Base-by-base conservation (phyloP, 2,888 invertebrate genomes). In the Lobophora halterata region DNA sequence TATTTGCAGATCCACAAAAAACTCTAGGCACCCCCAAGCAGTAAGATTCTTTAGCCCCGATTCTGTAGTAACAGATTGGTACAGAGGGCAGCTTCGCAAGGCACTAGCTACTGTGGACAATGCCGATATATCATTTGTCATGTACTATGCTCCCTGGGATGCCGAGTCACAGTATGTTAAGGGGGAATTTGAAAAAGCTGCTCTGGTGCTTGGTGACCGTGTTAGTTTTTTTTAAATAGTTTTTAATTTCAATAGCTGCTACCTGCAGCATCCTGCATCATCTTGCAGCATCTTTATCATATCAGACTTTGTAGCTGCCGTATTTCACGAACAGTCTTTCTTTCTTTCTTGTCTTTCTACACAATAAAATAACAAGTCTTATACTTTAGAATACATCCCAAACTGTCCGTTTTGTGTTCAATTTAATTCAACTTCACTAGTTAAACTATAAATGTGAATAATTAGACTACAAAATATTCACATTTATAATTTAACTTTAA, bases 121-220 rank as follows among this genome's bases (percentile, higher is more conserved):
- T 17, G 90, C 91, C 1, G 97, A 97, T 73, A 79, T 96, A 3
- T 92, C 96, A 18, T 92, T 97, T 77, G 91, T 97, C 11, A 95
- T 97, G 93, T 97, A 95, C 73, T 97, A 98, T 85, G 97, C 97
- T 4, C 96, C 97, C 0, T 98, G 97, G 97, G 96, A 96, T 87
- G 94, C 96, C 0, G 93, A 95, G 66, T 94, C 95, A 55, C 93
- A 95, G 68, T 88, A 89, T 63, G 91, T 93, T 0, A 88, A 93
- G 33, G 79, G 89, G 39, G 93, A 95, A 61, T 95, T 95, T 83
- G 93, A 94, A 59, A 89, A 88, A 55, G 92, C 93, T 35, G 95
- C 96, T 1, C 80, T 80, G 58, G 88, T 92, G 59, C 90, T 93
- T 78, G 89, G 90, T 64, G 89, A 92, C 52, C 90, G 93, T 77